Evolutionary conservation across 2,888 invertebrate species (phyloP).

Genomic region (Leptinotarsa rubiginosa): DNA sequence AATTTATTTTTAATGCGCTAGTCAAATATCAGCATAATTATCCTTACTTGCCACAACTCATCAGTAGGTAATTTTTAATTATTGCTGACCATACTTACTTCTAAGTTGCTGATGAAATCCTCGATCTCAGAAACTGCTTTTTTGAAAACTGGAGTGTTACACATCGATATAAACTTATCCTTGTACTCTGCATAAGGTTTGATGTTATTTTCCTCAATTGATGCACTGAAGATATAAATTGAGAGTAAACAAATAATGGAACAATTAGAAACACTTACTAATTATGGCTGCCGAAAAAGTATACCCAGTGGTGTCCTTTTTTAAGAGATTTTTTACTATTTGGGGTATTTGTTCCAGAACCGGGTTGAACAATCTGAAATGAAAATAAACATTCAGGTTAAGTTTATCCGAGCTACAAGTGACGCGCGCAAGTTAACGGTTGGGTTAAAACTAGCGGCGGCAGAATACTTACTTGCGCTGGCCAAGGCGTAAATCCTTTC

Average conservation of each 20-base stretch:
- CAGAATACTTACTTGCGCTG: constrained; percentile 87
- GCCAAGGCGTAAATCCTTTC: constrained; percentile 98
- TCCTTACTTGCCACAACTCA: not conserved
- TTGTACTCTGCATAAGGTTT: constrained; percentile 86
- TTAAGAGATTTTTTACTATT: constrained; percentile 79
- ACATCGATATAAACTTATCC: constrained; percentile 74
- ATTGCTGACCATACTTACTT: constrained; percentile 40
- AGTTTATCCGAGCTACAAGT: constrained; percentile 38
- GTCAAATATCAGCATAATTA: too few species aligned
- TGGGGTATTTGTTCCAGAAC: constrained; percentile 71
- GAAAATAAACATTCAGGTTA: constrained; percentile 47
- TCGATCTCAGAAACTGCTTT: constrained; percentile 85
- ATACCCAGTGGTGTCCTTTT: constrained; percentile 88
- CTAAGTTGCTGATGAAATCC: constrained; percentile 78
- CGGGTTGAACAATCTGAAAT: constrained; percentile 83
- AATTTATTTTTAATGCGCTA: too few species aligned
- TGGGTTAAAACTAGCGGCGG: constrained; percentile 57
- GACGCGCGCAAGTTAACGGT: constrained; percentile 61
- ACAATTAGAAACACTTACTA: constrained; percentile 79
- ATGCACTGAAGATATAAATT: constrained; percentile 74
- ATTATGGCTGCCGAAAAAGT: constrained; percentile 94
- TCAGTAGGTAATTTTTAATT: not conserved
- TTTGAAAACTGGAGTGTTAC: constrained; percentile 81
- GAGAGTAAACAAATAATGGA: constrained; percentile 25
- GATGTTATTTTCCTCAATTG: constrained; percentile 88